Percentiles rank a stretch among this genome's conserved stretches.
phyloP scores from a whole-genome alignment of 2,797 vertebrate species.

The Gymnocypris eckloni region DNA sequence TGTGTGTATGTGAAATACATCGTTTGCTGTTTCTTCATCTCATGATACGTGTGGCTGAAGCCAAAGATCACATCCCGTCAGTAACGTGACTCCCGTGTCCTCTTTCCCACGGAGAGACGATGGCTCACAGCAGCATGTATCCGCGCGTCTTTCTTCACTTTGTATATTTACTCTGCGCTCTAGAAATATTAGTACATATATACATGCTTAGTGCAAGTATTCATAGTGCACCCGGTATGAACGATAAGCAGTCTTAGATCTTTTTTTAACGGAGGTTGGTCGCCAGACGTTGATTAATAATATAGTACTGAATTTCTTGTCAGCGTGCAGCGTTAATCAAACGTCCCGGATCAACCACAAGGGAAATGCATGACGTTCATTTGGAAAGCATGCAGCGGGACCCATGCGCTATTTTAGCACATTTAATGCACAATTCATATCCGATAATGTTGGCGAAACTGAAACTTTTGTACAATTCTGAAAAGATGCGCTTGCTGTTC shows the following conservation, averaged over 20 bases:
- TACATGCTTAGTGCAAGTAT: conserved; percentile 66
- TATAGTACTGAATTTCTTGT: not conserved
- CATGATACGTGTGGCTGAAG: conserved; percentile 73
- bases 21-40: conserved; percentile 61
- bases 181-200: conserved; percentile 69
- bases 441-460: not conserved
- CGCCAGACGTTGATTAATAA: conserved; percentile 34
- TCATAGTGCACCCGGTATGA: conserved; percentile 66
- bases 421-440: not conserved
- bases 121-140: conserved; percentile 72
- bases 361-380: conserved; percentile 72
- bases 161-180: conserved; percentile 70
- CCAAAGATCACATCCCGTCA: conserved; percentile 76
- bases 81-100: conserved; percentile 58
- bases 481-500: conserved; percentile 8
- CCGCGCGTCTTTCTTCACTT: conserved; percentile 63
- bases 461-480: not conserved
- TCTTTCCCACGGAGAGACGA: conserved; percentile 54
- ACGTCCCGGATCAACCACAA: conserved; percentile 68
- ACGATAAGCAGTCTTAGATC: conserved; percentile 61
- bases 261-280: conserved; percentile 57
- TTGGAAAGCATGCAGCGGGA: conserved; percentile 67
- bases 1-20: conserved; percentile 9
- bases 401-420: not conserved
- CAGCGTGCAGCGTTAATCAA: not conserved